Evolutionary conservation across 2,113 vertebrate species (phyloP).

Genomic region (Thalassarche chlororhynchos): DNA sequence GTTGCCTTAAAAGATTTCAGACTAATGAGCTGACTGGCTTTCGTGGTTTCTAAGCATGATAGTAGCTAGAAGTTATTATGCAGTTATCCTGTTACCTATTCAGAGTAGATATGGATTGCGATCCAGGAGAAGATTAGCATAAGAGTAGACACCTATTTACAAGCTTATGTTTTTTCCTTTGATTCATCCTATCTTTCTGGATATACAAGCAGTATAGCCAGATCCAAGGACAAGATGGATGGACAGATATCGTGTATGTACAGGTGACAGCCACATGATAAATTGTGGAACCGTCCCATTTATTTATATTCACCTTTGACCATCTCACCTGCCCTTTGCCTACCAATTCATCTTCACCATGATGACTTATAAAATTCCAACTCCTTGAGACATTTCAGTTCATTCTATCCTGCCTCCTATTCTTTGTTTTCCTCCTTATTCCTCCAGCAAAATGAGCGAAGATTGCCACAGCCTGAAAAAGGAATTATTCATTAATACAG

Average conservation of each 20-base stretch:
- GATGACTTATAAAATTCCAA: constrained; percentile 29
- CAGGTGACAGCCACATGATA: not conserved
- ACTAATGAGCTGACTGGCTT: not conserved
- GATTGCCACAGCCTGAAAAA: not conserved
- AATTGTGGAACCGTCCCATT: constrained; percentile 3
- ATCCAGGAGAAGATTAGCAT: not conserved
- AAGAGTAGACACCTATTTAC: constrained; percentile 13
- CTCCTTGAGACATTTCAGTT: not conserved
- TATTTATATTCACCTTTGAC: constrained; percentile 67
- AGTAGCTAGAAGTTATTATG: not conserved
- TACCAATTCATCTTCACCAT: constrained; percentile 26
- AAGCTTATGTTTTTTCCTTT: not conserved
- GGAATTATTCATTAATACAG: not conserved
- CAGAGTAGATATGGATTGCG: not conserved
- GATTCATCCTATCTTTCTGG: constrained; percentile 37
- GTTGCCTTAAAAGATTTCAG: not conserved
- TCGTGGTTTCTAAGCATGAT: not conserved
- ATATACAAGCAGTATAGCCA: constrained; percentile 7
- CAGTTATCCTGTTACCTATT: not conserved
- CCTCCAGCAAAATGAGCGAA: not conserved
- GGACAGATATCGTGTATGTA: not conserved
- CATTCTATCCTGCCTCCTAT: not conserved
- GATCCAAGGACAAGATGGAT: constrained; percentile 42
- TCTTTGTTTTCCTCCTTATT: not conserved
- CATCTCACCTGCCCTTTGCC: constrained; percentile 32